Evolutionary conservation across 2,888 invertebrate species (phyloP).

Genomic region (Timema podura): DNA sequence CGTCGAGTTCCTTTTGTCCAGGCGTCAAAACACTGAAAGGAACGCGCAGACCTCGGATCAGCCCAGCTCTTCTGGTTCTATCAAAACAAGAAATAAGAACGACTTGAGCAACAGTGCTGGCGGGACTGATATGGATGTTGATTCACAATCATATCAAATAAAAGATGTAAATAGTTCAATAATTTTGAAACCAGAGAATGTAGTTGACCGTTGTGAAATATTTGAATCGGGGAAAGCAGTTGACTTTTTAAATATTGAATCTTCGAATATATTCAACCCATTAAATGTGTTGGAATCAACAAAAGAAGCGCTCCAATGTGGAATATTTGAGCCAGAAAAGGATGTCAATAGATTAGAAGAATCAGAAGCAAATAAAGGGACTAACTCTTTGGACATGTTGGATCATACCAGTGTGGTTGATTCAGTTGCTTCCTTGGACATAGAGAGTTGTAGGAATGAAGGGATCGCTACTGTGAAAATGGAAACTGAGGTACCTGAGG

Average conservation of each 20-base stretch:
- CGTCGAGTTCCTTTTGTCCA: slow-evolving; percentile 58
- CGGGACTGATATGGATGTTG: background rate
- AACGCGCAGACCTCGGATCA: too few relatives aligned
- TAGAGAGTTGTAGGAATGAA: background rate
- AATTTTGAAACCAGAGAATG: too few relatives aligned
- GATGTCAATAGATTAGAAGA: background rate
- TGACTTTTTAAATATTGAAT: too few relatives aligned
- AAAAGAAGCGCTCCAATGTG: too few relatives aligned
- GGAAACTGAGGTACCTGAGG: background rate
- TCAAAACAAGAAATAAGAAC: slow-evolving; percentile 31
- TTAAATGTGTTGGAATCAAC: too few relatives aligned
- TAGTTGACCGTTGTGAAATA: too few relatives aligned
- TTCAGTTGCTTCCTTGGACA: background rate
- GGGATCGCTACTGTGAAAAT: background rate
- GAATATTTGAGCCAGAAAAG: background rate
- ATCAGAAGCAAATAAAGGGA: background rate
- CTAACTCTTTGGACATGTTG: background rate
- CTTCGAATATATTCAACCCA: too few relatives aligned
- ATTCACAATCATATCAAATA: background rate
- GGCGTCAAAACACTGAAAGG: slow-evolving; percentile 41
- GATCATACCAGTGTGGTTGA: background rate
- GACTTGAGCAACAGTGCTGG: slow-evolving; percentile 31
- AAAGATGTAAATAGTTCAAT: too few relatives aligned
- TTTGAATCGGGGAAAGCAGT: too few relatives aligned
- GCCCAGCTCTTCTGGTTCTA: too few relatives aligned